Conservation (phyloP, 2,888 invertebrate species). For the Enoplolaimus lenunculus region DNA sequence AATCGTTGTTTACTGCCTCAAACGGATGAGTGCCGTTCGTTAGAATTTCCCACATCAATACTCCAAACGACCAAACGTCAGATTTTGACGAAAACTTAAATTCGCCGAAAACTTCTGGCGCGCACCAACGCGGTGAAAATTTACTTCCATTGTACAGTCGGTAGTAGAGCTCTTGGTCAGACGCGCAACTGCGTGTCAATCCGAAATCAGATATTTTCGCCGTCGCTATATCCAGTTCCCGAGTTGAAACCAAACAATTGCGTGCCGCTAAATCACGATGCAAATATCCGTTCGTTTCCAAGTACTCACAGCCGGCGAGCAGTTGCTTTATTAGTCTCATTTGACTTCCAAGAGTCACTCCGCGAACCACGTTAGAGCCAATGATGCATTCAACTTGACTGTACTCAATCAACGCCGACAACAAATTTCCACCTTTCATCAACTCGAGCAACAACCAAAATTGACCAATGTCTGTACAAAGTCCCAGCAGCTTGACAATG, state of each 20-base stretch:
- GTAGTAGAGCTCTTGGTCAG: background rate
- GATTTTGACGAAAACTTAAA: background rate
- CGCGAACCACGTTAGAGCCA: background rate
- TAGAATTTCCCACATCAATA: background rate
- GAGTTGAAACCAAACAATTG: background rate
- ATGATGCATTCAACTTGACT: background rate
- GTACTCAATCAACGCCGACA: background rate
- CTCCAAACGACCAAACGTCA: background rate
- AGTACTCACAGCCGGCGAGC: background rate
- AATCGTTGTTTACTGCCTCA: background rate
- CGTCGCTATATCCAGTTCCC: background rate
- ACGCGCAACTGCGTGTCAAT: background rate
- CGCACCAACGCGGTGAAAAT: background rate
- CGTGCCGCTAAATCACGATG: background rate
- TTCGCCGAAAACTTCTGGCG: background rate
- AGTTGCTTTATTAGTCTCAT: background rate
- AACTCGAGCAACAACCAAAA: background rate
- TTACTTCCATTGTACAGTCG: background rate
- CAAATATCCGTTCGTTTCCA: background rate
- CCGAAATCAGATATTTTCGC: background rate
- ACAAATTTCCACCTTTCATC: background rate
- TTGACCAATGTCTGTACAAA: background rate
- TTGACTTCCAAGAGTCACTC: background rate
- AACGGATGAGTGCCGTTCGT: background rate
- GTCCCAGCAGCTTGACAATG: background rate